Evolutionary conservation across 2,113 vertebrate species (phyloP).

Genomic region (Anarhynchus alexandrinus): DNA sequence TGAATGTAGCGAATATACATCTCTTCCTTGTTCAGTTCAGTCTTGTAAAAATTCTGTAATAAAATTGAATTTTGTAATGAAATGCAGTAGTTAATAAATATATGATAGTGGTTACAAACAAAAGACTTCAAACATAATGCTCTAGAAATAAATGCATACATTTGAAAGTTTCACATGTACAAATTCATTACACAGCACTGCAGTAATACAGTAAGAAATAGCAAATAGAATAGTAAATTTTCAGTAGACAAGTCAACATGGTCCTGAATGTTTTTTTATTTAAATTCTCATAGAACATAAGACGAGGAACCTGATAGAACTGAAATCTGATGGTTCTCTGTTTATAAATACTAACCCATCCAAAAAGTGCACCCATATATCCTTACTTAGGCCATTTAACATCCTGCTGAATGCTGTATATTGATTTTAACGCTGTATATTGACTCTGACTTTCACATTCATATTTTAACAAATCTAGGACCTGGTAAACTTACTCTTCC

Average conservation of each 20-base stretch:
- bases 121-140: background rate
- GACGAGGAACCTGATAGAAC: background rate
- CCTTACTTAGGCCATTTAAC: background rate
- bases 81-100: background rate
- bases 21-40: slow-evolving; percentile 97
- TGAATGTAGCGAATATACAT: slow-evolving; percentile 99
- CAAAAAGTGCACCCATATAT: background rate
- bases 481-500: background rate
- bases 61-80: background rate
- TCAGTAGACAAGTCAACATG: background rate
- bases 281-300: background rate
- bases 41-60: slow-evolving; percentile 98
- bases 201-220: background rate
- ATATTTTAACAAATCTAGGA: background rate
- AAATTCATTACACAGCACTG: background rate
- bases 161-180: background rate
- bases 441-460: background rate
- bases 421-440: background rate
- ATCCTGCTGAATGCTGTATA: background rate
- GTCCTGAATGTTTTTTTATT: background rate
- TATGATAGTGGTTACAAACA: background rate
- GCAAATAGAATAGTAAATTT: background rate
- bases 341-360: background rate
- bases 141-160: background rate
- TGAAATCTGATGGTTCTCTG: background rate